These are phyloP conservation scores for Agapostemon virescens DNA, from an alignment of 2,888 invertebrate genomes.

Conservation along the genomic window DNA sequence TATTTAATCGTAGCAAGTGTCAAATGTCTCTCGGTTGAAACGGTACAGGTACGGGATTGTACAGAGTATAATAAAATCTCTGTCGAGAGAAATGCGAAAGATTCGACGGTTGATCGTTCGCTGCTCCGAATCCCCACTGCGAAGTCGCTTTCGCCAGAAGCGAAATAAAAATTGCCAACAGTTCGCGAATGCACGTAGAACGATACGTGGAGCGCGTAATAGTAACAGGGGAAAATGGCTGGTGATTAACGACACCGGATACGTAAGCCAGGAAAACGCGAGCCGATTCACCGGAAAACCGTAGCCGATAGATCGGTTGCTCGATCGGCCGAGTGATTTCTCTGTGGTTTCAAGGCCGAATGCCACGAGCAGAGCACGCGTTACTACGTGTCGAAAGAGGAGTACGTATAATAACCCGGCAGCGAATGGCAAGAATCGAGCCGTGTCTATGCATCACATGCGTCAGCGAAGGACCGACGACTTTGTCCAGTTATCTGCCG, in stretches of 20 bases:
- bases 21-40: background rate
- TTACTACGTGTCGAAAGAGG: slow-evolving; percentile 70
- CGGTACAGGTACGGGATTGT: background rate
- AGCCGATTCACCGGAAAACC: background rate
- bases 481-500: slow-evolving; percentile 63
- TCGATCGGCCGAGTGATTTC: slow-evolving; percentile 57
- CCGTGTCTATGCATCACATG: slow-evolving; percentile 68
- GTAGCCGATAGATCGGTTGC: slow-evolving; percentile 41
- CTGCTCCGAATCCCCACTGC: slow-evolving; percentile 25
- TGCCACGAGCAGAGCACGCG: slow-evolving; percentile 70
- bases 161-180: slow-evolving; percentile 21
- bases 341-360: slow-evolving; percentile 69
- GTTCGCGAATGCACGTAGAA: slow-evolving; percentile 18
- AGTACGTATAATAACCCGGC: slow-evolving; percentile 54
- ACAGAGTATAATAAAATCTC: slow-evolving; percentile 22
- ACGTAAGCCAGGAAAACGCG: background rate
- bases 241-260: background rate
- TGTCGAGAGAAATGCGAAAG: slow-evolving; percentile 37
- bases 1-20: background rate
- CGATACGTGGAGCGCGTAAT: slow-evolving; percentile 19
- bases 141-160: slow-evolving; percentile 46
- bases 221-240: slow-evolving; percentile 31
- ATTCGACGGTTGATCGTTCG: slow-evolving; percentile 47
- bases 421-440: slow-evolving; percentile 65
- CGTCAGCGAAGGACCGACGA: slow-evolving; percentile 62